Evolutionary conservation across 2,888 invertebrate genomes (phyloP), one percentile per base, ranked within the genome.

Genomic region (Latheticus oryzae): DNA sequence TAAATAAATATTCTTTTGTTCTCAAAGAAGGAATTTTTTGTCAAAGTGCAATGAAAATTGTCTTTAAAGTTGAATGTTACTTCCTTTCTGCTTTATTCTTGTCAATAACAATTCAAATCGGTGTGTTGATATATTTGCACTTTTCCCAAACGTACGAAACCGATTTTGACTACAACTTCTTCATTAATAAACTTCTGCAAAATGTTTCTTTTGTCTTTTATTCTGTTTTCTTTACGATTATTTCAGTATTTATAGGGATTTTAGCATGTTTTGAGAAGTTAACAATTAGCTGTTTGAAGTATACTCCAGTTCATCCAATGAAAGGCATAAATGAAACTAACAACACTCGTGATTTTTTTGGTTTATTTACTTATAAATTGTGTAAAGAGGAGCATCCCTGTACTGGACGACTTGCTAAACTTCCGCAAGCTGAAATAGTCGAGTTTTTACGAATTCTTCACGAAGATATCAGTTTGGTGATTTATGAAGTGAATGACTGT

Each of bases 181-280:
- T 74, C 17, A 15, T 76, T 5, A 74, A 73, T 59, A 70, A 71
- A 13, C 28, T 73, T 0, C 59, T 71, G 1, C 73, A 76, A 35
- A 73, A 66, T 40, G 60, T 73, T 3, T 63, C 73, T 1, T 76
- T 76, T 28, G 35, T 69, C 1, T 72, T 78, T 43, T 76, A 76
- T 58, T 28, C 68, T 15, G n/a, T 69, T 1, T 73, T 77, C 32
- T 67, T 73, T 24, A 63, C 62, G 1, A 17, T 70, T 3, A 61
- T 71, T 16, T 63, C 69, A 1, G 28, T 70, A 1, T 56, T 73
- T 21, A 71, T 73, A 2, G 72, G 69, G 2, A 64, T 71, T 28
- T 67, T 78, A 16, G 75, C 69, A 2, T 79, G 79, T 58, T 79
- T 77, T 48, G 78, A 78, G 63, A 78, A 75, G 37, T 64, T 76